Percentiles rank a stretch among this genome's conserved stretches.
These are phyloP conservation scores for Cyrtodaria siliqua DNA, from an alignment of 2,888 invertebrate genomes.

Conservation along the genomic window DNA sequence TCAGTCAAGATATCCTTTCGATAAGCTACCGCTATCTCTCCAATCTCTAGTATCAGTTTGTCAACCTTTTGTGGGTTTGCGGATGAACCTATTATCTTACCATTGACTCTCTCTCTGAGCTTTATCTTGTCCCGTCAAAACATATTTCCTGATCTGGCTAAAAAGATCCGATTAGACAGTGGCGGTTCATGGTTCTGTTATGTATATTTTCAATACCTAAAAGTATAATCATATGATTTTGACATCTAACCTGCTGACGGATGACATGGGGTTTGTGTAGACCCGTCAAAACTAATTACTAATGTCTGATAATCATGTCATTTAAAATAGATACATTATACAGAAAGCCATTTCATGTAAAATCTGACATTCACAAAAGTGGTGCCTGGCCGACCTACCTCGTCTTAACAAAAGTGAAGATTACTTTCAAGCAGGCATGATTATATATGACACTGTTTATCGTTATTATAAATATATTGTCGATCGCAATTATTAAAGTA, in stretches of 20 bases:
- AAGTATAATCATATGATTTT: slow-evolving; percentile 27
- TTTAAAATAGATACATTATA: slow-evolving; percentile 10
- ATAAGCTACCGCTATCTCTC: slow-evolving; percentile 33
- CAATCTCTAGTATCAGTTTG: slow-evolving; percentile 30
- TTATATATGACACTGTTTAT: too few relatives aligned
- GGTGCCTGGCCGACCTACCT: too few relatives aligned
- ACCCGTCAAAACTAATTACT: slow-evolving; percentile 37
- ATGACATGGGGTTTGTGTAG: slow-evolving; percentile 28
- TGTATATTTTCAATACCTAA: neutral
- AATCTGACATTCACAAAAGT: too few relatives aligned
- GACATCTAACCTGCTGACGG: slow-evolving; percentile 48
- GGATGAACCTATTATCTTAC: too few relatives aligned
- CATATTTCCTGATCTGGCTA: neutral
- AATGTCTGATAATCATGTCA: slow-evolving; percentile 34
- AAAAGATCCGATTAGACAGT: slow-evolving; percentile 33
- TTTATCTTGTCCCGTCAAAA: slow-evolving; percentile 34
- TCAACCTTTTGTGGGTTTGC: slow-evolving; percentile 20
- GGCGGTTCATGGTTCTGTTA: slow-evolving; percentile 5
- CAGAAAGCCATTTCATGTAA: too few relatives aligned
- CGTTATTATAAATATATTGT: too few relatives aligned
- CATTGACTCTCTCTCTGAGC: neutral
- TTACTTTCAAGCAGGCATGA: too few relatives aligned
- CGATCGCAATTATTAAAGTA: too few relatives aligned
- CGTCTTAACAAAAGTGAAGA: too few relatives aligned
- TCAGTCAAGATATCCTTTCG: slow-evolving; percentile 35